A percentile compares a stretch with the other conserved stretches of the same genome.
These are phyloP conservation scores for Halcyon badia DNA, from an alignment of 2,797 vertebrate species.

Conservation along the genomic window DNA sequence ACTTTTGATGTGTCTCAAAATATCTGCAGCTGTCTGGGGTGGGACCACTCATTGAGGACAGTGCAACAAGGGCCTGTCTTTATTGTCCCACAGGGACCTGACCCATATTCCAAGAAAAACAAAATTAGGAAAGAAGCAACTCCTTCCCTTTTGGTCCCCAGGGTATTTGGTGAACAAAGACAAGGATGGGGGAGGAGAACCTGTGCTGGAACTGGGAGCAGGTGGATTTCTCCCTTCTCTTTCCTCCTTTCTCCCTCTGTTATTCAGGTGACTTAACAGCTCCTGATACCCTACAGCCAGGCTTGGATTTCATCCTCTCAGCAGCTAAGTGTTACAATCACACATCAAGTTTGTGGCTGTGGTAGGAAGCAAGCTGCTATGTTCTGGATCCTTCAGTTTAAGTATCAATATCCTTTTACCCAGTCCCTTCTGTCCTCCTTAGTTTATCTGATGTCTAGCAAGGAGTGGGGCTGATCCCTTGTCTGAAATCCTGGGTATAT, in stretches of 20 bases:
- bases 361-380: not conserved
- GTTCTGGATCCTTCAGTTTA: not conserved
- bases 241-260: not conserved
- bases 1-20: not conserved
- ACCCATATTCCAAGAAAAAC: not conserved
- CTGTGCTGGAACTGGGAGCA: not conserved
- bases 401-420: not conserved
- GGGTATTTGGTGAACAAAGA: not conserved
- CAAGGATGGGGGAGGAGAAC: not conserved
- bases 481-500: not conserved
- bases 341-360: not conserved
- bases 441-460: not conserved
- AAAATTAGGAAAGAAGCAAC: not conserved
- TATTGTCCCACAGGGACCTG: not conserved
- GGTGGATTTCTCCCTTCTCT: not conserved
- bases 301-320: not conserved
- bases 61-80: not conserved
- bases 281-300: not conserved
- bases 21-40: not conserved
- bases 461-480: not conserved
- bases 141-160: not conserved
- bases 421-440: not conserved
- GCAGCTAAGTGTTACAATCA: not conserved
- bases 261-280: not conserved
- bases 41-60: not conserved